Conservation (phyloP, 2,888 invertebrate species). For the Hirtodrosophila trivittata region DNA sequence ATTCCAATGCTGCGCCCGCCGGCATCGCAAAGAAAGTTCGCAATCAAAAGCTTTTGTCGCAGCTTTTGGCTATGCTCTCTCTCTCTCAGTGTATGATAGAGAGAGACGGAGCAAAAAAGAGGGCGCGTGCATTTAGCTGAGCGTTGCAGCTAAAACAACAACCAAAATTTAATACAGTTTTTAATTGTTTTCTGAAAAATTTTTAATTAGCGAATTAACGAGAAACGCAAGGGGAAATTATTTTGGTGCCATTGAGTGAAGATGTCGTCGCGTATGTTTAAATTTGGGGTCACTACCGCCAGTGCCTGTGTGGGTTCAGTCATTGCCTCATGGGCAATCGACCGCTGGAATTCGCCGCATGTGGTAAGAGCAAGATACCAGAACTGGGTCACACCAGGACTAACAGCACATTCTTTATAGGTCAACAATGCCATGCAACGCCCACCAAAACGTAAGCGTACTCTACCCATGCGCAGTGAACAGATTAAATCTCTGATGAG, state of each 20-base stretch:
- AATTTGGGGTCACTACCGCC: conserved; percentile 82
- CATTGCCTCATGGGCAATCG: conserved; percentile 80
- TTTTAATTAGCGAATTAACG: conserved; percentile 20
- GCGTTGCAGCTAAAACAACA: too few relatives aligned
- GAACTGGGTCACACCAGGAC: conserved; percentile 1
- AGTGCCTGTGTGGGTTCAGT: conserved; percentile 82
- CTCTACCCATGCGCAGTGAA: conserved; percentile 91
- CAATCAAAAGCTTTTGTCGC: conserved; percentile 49
- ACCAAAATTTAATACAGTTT: conserved; percentile 4
- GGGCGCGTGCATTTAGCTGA: too few relatives aligned
- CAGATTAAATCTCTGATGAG: conserved; percentile 91
- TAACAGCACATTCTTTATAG: conserved; percentile 45
- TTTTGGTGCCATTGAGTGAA: conserved; percentile 32
- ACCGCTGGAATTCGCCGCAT: conserved; percentile 77
- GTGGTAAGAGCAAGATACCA: too few relatives aligned
- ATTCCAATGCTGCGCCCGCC: conserved; percentile 49
- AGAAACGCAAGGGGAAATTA: conserved; percentile 5
- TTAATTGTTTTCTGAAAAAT: conserved; percentile 22
- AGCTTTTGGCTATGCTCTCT: too few relatives aligned
- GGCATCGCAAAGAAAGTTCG: conserved; percentile 47
- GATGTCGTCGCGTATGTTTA: conserved; percentile 83
- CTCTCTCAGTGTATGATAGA: too few relatives aligned
- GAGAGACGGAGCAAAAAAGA: too few relatives aligned
- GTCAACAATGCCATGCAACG: conserved; percentile 79
- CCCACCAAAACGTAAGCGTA: conserved; percentile 86